Evolutionary conservation across 2,888 invertebrate genomes (phyloP), one percentile per base, ranked within the genome.

Genomic region (Oegoconia quadripuncta): DNA sequence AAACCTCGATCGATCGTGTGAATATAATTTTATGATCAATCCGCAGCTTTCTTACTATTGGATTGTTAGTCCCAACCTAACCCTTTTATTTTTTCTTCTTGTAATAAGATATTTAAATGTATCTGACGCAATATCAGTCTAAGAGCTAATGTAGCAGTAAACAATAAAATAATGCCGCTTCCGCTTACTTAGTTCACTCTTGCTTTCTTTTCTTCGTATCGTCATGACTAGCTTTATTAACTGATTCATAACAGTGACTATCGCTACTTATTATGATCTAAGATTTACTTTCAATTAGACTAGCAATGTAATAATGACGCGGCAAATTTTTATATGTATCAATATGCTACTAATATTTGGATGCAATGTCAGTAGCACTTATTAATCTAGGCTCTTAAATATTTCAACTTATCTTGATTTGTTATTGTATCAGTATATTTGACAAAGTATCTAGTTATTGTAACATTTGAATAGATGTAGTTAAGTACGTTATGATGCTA

Each of bases 1-100:
- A 68, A 73, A 69, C 63, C 64, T 64, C 61, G 62, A 64, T 66
- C 64, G 71, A 73, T 75, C 83, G 81, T 84, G 86, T 82, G 84
- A 87, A 83, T 74, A 73, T 74, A 64, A 75, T 74, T 63, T 71
- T 54, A 52, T 48, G 51, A 53, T 62, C 54, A 59, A 59, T 47
- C 50, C 55, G 57, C 62, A 55, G 63, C 51, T 43, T 31, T 52
- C 41, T 52, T 26, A 11, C 30, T 42, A n/a, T n/a, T n/a, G n/a
- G n/a, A n/a, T n/a, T n/a, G n/a, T 32, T 27, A 33, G 32, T 34
- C 25, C 12, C 25, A 27, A 30, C 15, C 12, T 22, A 34, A 42
- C 17, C 31, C 35, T 29, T 35, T 37, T 34, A 15, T 32, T 33
- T 32, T 37, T 41, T 33, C 11, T 18, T 35, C 13, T 7, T 22